These are phyloP conservation scores for Sebastes taczanowskii DNA, from an alignment of 2,797 vertebrate species.

Conservation along the genomic window DNA sequence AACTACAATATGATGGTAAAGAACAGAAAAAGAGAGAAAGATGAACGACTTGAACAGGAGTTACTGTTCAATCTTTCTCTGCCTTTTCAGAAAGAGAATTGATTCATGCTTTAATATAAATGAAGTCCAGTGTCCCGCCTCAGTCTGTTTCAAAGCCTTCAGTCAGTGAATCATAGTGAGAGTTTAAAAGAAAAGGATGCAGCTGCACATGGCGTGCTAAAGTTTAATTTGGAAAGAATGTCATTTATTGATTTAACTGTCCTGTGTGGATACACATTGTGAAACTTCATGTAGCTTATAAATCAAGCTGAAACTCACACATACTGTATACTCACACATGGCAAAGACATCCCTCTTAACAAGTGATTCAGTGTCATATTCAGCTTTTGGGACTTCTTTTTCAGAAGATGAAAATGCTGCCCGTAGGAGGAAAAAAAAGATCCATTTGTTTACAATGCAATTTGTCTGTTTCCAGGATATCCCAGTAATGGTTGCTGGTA, in stretches of 20 bases:
- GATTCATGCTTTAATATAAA: neutral
- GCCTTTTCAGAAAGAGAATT: neutral
- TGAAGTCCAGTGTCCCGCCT: neutral
- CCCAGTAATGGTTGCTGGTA: neutral
- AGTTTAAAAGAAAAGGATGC: neutral
- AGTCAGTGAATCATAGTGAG: neutral
- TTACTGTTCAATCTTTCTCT: neutral
- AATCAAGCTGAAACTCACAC: neutral
- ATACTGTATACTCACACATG: neutral
- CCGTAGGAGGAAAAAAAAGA: neutral
- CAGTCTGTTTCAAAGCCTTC: neutral
- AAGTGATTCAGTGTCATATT: neutral
- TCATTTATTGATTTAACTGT: conserved; percentile 11
- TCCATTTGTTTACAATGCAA: neutral
- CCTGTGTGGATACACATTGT: neutral
- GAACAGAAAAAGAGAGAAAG: neutral
- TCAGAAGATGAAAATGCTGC: neutral
- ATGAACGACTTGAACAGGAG: neutral
- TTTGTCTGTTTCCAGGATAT: neutral
- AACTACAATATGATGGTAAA: neutral
- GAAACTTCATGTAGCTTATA: neutral
- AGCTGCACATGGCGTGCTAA: neutral
- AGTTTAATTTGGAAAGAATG: neutral
- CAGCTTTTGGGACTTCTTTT: neutral
- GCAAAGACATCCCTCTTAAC: neutral